A percentile compares a stretch with the other conserved stretches of the same genome.
Conservation (phyloP, 2,888 invertebrate genomes). For the Lasioglossum oenotherae region DNA sequence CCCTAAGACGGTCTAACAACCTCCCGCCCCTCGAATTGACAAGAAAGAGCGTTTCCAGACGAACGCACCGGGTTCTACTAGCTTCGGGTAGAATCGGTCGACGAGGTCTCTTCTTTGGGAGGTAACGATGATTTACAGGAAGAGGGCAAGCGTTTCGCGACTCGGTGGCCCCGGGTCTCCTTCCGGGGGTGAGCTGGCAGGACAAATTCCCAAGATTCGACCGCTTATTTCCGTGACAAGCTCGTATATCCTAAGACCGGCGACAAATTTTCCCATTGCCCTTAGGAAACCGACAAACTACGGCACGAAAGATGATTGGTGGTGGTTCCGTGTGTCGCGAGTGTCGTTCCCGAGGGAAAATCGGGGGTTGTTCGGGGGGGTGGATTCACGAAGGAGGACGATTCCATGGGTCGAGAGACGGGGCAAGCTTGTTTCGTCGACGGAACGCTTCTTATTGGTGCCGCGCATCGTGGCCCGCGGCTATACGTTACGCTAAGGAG, state of each 20-base stretch:
- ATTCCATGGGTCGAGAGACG: neutral
- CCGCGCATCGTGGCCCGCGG: slow-evolving; percentile 52
- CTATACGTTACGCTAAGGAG: slow-evolving; percentile 55
- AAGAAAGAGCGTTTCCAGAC: neutral
- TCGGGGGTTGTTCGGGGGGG: neutral
- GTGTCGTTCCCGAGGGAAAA: slow-evolving; percentile 34
- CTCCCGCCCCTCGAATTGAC: neutral
- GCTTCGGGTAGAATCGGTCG: neutral
- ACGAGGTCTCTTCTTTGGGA: neutral
- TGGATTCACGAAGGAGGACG: slow-evolving; percentile 15
- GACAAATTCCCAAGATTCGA: slow-evolving; percentile 19
- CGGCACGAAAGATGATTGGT: slow-evolving; percentile 47
- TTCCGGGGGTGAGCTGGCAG: neutral
- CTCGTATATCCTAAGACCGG: slow-evolving; percentile 29
- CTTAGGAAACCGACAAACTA: slow-evolving; percentile 46
- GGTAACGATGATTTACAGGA: slow-evolving; percentile 11
- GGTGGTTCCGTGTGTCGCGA: slow-evolving; percentile 28
- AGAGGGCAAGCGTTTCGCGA: slow-evolving; percentile 6
- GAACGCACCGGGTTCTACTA: neutral
- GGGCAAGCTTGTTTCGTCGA: slow-evolving; percentile 37
- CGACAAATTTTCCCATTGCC: slow-evolving; percentile 49
- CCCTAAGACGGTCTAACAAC: neutral
- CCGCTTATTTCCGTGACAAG: slow-evolving; percentile 16
- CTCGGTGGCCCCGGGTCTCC: neutral
- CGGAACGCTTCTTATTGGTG: slow-evolving; percentile 56